Base-by-base conservation (phyloP, 2,888 invertebrate species). In the Crematogaster levior region DNA sequence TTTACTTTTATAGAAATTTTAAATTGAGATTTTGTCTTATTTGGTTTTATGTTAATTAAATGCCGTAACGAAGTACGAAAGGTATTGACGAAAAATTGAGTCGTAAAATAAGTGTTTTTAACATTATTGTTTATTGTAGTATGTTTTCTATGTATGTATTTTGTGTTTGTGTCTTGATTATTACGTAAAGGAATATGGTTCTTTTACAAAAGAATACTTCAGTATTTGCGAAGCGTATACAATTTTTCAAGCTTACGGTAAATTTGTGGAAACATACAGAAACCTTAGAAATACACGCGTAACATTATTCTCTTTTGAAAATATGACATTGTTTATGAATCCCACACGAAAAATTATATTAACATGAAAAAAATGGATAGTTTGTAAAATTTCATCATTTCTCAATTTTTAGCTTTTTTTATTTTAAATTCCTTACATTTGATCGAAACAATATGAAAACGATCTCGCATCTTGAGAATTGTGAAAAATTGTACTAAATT, bases 181-280 rank as follows among this genome's bases (percentile, higher is more conserved):
- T 58, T 18, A 18, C 27, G 18, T 58, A 58, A 60, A 34, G 15
- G 34, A 60, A 60, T 34, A n/a, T 60, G 10, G 4, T 10, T 60
- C n/a, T 60, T 60, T 60, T 60, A n/a, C 34, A n/a, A 30, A 34
- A 34, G 30, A 34, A 34, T 30, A 58, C 15, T n/a, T 4, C 34
- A 60, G 4, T 34, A 60, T 60, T 60, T 34, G 27, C 34, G 5
- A 60, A 60, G 34, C 58, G 58, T 60, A 10, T 60, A 9, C n/a
- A 60, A 60, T 34, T 34, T 60, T 60, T 60, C 58, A 60, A 60
- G 58, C 58, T 60, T n/a, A 34, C 58, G 34, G 15, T n/a, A 34
- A 30, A 34, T 30, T 30, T n/a, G 30, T 6, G 6, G 0, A 60
- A 60, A 10, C n/a, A 34, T 15, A 18, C 10, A n/a, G n/a, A n/a